Conservation (phyloP, 2,888 invertebrate genomes). For the Morinoia aosen region DNA sequence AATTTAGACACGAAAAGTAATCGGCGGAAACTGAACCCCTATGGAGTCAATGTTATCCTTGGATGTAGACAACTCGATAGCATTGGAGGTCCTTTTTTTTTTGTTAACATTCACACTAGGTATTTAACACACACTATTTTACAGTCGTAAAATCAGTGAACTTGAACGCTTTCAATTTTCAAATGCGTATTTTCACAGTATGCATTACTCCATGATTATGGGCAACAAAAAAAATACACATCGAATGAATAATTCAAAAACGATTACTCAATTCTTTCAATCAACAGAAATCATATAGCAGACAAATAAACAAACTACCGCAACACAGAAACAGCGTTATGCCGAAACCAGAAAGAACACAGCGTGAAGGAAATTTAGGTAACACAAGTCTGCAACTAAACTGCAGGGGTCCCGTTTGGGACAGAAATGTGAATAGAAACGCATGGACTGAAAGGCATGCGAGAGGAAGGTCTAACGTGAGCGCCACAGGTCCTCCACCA, state of each 20-base stretch:
- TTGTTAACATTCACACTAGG: neutral
- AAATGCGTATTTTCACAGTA: neutral
- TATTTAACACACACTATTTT: too few relatives aligned
- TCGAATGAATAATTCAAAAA: neutral
- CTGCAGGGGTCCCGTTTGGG: neutral
- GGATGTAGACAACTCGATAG: neutral
- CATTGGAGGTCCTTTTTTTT: neutral
- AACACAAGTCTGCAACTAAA: neutral
- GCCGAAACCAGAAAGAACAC: neutral
- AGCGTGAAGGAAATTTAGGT: neutral
- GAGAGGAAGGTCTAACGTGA: neutral
- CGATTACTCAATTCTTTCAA: neutral
- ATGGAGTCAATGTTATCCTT: neutral
- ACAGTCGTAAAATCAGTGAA: neutral
- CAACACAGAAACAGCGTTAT: neutral
- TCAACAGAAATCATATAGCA: neutral
- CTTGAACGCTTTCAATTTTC: neutral
- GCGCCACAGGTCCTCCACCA: neutral
- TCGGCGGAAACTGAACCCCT: neutral
- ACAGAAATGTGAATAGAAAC: neutral
- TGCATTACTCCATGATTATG: neutral
- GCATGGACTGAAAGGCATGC: neutral
- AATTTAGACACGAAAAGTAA: neutral
- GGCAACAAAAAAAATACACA: neutral
- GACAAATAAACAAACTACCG: neutral